These are phyloP conservation scores for Heliconius hermathena DNA, from an alignment of 1,140 invertebrate genomes.

Conservation along the genomic window DNA sequence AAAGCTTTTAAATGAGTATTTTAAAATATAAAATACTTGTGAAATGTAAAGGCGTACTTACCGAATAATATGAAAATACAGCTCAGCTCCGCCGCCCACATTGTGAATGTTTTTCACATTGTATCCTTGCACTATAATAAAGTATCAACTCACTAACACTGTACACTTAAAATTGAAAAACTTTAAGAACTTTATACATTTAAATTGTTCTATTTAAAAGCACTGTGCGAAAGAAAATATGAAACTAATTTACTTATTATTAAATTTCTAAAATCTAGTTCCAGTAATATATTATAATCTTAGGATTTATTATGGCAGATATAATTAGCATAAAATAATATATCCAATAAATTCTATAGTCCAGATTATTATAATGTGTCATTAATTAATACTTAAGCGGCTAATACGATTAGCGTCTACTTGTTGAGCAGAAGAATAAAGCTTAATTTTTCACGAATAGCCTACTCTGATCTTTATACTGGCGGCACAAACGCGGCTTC, in stretches of 20 bases:
- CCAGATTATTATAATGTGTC: not conserved
- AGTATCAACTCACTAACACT: conserved; percentile 48
- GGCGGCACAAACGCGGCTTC: too few relatives aligned
- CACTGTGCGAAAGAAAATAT: not conserved
- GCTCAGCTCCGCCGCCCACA: conserved; percentile 74
- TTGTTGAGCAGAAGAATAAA: not conserved
- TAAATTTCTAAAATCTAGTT: too few relatives aligned
- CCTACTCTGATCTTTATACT: not conserved
- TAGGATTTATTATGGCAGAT: not conserved
- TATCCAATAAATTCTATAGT: not conserved
- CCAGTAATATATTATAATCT: not conserved
- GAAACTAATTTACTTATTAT: too few relatives aligned
- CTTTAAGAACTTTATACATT: not conserved
- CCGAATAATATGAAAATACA: conserved; percentile 76
- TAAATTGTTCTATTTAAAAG: not conserved
- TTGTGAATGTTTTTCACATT: conserved; percentile 63
- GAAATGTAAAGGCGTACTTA: conserved; percentile 49
- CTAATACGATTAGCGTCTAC: conserved; percentile 4
- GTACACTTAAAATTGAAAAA: conserved; percentile 38
- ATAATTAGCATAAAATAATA: not conserved
- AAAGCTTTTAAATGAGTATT: not conserved
- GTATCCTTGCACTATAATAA: conserved; percentile 48
- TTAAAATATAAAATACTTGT: not conserved
- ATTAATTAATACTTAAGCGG: not conserved
- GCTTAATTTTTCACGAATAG: not conserved